Evolutionary conservation across 1,140 invertebrate genomes (phyloP), one percentile per base, ranked within the genome.

Genomic region (Drosophila mauritiana): DNA sequence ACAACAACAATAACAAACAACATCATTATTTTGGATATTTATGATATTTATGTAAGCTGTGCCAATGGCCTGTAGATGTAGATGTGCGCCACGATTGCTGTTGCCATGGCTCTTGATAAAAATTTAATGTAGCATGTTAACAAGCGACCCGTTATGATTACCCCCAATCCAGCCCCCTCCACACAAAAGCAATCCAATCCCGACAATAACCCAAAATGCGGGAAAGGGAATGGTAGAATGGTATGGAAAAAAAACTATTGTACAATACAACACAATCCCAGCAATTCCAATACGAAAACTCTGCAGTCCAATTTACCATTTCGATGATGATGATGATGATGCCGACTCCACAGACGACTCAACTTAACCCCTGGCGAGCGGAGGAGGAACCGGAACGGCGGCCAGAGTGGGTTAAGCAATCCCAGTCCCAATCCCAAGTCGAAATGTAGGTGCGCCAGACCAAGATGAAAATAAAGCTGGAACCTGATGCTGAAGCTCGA

Each of bases 71-170:
- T 10, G 13, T 22, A 20, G n/a, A 42, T 34, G 34, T 43, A 43
- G 37, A 61, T 43, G 34, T 51, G 48, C 48, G 48, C 48, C 20
- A 13, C 40, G 62, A 73, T 72, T 53, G 68, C 55, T 78, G 73
- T 73, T 85, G 73, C 73, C 81, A 80, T 59, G 84, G 83, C 84
- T 88, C 84, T 88, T 88, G 84, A 88, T 88, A 89, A 89, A 89
- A 89, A 89, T 89, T 89, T 89, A 89, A 89, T 89, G 84, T 89
- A 89, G 80, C 84, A 89, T 89, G 84, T 89, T 89, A 89, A 89
- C 84, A 89, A 89, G 84, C 84, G 80, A 89, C 68, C 84, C 84
- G 84, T 89, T 89, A 89, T 89, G 84, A 89, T 88, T 88, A 77
- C 46, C 68, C 49, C 37, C 20, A 27, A 6, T 13, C 40, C 42